Evolutionary conservation across 2,888 invertebrate genomes (phyloP).

Genomic region (Eledone cirrhosa): DNA sequence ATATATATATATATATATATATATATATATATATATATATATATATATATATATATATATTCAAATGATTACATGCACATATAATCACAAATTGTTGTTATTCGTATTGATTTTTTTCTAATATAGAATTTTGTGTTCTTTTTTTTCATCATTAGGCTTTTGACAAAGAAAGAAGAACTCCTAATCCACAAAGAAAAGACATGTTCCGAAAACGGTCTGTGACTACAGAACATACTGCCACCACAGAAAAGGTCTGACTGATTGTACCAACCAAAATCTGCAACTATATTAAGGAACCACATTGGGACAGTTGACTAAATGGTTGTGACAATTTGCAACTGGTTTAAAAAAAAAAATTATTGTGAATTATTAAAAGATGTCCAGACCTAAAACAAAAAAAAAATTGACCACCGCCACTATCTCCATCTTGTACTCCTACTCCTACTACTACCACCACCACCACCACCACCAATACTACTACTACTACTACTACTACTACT

Average conservation of each 20-base stretch:
- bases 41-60: slow-evolving; percentile 10
- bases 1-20: slow-evolving; percentile 23
- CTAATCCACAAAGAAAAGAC: slow-evolving; percentile 20
- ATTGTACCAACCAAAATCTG: background rate
- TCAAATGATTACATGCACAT: slow-evolving; percentile 10
- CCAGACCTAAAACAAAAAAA: too few relatives aligned
- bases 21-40: slow-evolving; percentile 30
- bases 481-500: slow-evolving; percentile 1
- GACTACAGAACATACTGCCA: slow-evolving; percentile 26
- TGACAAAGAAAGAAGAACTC: slow-evolving; percentile 29
- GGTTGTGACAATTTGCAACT: slow-evolving; percentile 1
- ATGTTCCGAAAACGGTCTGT: slow-evolving; percentile 28
- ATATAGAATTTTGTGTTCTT: background rate
- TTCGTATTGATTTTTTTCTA: background rate
- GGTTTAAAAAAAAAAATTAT: background rate
- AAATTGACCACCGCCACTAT: slow-evolving; percentile 18
- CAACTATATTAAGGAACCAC: background rate
- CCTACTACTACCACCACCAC: slow-evolving; percentile 18
- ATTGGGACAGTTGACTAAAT: background rate
- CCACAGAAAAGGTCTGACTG: slow-evolving; percentile 25
- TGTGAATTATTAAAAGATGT: slow-evolving; percentile 6
- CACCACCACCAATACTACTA: background rate
- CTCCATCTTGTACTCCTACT: slow-evolving; percentile 27
- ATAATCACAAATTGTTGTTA: background rate
- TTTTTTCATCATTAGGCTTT: slow-evolving; percentile 7